These are phyloP conservation scores for Seriola rivoliana DNA, from an alignment of 2,113 vertebrate genomes.

Conservation along the genomic window DNA sequence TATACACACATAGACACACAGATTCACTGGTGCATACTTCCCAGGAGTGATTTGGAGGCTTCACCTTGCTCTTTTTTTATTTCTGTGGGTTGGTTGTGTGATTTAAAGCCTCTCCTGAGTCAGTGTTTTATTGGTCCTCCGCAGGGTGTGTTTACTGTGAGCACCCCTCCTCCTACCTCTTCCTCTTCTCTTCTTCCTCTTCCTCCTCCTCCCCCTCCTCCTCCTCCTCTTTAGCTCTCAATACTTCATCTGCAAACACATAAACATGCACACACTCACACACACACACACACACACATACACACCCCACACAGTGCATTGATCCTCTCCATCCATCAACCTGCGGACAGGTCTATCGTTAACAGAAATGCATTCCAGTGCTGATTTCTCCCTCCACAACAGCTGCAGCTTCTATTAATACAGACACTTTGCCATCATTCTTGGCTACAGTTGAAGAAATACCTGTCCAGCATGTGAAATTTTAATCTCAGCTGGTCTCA, in stretches of 20 bases:
- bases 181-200: conserved; percentile 18
- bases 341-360: conserved; percentile 62
- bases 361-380: conserved; percentile 63
- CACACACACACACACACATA: conserved; percentile 11
- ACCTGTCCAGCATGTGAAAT: conserved; percentile 52
- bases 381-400: conserved; percentile 68
- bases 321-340: conserved; percentile 78
- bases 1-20: background rate
- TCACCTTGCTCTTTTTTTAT: conserved; percentile 81
- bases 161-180: conserved; percentile 45
- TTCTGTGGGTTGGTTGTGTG: conserved; percentile 62
- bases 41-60: conserved; percentile 69
- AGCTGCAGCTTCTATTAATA: conserved; percentile 64
- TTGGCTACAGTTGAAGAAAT: conserved; percentile 56
- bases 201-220: conserved; percentile 42
- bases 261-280: conserved; percentile 67
- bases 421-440: conserved; percentile 61
- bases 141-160: conserved; percentile 76
- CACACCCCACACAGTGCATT: conserved; percentile 64
- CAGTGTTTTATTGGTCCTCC: conserved; percentile 81
- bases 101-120: conserved; percentile 83
- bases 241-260: conserved; percentile 72
- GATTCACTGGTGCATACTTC: conserved; percentile 40
- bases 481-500: conserved; percentile 57
- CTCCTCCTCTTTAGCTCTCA: conserved; percentile 53